These are phyloP conservation scores for Phoenicopterus ruber DNA, from an alignment of 2,113 vertebrate genomes.

Conservation along the genomic window DNA sequence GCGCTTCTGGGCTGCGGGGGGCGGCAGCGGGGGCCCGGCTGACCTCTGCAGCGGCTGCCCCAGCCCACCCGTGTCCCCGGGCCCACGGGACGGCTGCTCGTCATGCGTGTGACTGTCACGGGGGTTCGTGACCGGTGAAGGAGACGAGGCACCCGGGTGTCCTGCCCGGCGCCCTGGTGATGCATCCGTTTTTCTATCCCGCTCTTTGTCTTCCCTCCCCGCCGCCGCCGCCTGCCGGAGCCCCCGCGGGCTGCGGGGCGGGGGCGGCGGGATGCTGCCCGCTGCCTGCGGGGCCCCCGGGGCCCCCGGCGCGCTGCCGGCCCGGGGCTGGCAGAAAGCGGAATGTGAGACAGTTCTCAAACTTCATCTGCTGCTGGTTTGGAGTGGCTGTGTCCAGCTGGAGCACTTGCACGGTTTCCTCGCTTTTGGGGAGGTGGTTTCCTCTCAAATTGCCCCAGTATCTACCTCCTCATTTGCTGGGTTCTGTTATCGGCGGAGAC, in stretches of 20 bases:
- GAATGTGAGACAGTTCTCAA: background rate
- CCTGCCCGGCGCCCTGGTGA: background rate
- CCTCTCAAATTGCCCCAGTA: rapidly evolving
- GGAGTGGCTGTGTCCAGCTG: rapidly evolving
- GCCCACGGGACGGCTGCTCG: background rate
- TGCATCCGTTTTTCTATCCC: background rate
- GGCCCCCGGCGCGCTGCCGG: background rate
- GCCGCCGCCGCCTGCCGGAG: background rate
- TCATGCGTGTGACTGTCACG: background rate
- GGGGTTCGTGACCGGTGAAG: background rate
- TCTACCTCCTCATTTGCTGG: rapidly evolving
- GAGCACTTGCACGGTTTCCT: rapidly evolving
- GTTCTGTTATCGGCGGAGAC: rapidly evolving
- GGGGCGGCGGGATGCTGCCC: background rate
- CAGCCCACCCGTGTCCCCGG: background rate
- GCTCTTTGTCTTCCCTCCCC: background rate
- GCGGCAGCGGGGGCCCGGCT: background rate
- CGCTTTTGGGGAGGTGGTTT: background rate
- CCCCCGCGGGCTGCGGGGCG: background rate
- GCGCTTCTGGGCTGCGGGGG: background rate
- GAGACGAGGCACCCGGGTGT: background rate
- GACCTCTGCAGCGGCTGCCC: background rate
- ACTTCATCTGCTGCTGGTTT: background rate
- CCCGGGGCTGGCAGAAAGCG: background rate
- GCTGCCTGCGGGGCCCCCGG: background rate